Conservation (phyloP, 2,113 vertebrate genomes). For the Channa argus region DNA sequence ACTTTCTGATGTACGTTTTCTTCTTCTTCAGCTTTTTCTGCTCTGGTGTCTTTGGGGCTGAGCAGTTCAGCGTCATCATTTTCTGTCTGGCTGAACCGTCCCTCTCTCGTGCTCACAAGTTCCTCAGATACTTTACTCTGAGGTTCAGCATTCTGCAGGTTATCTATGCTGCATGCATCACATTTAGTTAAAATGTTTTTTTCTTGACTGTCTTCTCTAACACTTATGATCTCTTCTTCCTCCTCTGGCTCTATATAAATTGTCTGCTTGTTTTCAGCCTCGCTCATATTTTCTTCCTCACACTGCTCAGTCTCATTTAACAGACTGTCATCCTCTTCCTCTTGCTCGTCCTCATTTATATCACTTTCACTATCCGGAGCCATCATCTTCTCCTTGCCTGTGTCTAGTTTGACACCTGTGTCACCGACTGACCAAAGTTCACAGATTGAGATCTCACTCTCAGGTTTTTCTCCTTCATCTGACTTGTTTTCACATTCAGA, state of each 20-base stretch:
- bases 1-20: neutral
- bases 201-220: neutral
- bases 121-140: too few species aligned
- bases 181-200: neutral
- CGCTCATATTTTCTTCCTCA: neutral
- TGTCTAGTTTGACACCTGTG: neutral
- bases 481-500: neutral
- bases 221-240: neutral
- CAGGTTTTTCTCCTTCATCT: neutral
- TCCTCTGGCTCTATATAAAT: neutral
- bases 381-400: neutral
- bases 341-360: neutral
- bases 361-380: constrained; percentile 7
- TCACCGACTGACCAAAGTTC: neutral
- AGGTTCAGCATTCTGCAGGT: neutral
- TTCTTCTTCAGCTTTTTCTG: constrained; percentile 7
- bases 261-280: neutral
- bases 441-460: neutral
- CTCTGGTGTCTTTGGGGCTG: neutral
- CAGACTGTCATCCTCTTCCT: neutral
- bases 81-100: neutral
- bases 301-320: neutral
- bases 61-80: constrained; percentile 1
- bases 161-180: neutral
- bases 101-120: too few species aligned